Percentiles rank a stretch among this genome's conserved stretches.
phyloP scores from a whole-genome alignment of 2,113 vertebrate genomes.

The pig (Sus scrofa) region DNA sequence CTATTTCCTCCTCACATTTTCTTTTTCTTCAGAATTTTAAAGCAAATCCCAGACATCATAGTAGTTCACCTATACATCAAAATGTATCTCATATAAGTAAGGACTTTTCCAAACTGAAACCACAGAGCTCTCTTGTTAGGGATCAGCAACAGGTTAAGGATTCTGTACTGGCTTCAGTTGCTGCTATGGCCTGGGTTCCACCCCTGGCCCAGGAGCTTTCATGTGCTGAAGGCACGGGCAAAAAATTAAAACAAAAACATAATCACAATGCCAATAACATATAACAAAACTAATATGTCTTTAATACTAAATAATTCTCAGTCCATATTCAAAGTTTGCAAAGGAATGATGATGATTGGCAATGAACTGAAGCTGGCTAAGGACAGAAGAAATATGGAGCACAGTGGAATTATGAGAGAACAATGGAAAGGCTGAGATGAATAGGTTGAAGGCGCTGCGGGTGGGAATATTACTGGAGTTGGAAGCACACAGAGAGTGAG shows the following conservation, averaged over 20 bases:
- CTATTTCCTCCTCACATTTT: neutral
- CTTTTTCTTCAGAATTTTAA: constrained; percentile 19
- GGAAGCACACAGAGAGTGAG: neutral
- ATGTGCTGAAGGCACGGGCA: too few species aligned
- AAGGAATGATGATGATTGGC: constrained; percentile 7
- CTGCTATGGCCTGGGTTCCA: too few species aligned
- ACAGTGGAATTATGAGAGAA: neutral
- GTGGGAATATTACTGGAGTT: neutral
- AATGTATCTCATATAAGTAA: neutral
- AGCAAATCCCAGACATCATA: neutral
- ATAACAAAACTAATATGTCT: neutral
- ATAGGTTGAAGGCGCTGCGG: neutral
- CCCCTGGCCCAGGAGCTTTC: too few species aligned
- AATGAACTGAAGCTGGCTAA: neutral
- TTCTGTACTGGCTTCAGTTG: too few species aligned
- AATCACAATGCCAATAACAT: neutral
- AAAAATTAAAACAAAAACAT: neutral
- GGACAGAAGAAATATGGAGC: neutral
- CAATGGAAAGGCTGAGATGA: neutral
- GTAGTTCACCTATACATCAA: neutral
- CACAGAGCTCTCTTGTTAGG: too few species aligned
- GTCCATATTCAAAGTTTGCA: constrained; percentile 21
- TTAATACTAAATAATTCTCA: constrained; percentile 37
- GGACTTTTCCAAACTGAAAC: neutral
- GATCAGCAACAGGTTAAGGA: too few species aligned